These are phyloP conservation scores for Rhinogobio ventralis DNA, from an alignment of 2,797 vertebrate species.

Conservation along the genomic window DNA sequence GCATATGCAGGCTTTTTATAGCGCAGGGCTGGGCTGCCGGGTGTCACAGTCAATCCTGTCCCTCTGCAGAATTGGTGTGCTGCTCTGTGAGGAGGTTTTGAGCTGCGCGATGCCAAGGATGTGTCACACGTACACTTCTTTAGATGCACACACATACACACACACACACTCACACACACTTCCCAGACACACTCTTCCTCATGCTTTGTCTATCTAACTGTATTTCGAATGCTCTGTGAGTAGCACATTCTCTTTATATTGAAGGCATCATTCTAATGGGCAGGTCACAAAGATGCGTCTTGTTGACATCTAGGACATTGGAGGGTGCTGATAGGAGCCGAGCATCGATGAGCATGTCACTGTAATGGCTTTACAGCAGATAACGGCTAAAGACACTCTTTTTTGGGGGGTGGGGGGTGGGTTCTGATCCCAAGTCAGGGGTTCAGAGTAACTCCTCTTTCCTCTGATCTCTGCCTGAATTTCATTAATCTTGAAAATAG, in stretches of 20 bases:
- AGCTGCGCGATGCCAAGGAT: constrained; percentile 59
- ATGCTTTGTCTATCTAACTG: constrained; percentile 56
- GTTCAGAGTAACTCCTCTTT: constrained; percentile 52
- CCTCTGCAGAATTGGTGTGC: constrained; percentile 52
- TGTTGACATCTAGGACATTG: constrained; percentile 60
- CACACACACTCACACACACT: not conserved
- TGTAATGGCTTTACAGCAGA: constrained; percentile 51
- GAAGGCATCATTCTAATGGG: constrained; percentile 60
- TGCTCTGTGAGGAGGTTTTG: constrained; percentile 42
- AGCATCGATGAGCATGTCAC: constrained; percentile 53
- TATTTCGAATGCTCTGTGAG: constrained; percentile 52
- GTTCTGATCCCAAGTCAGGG: constrained; percentile 46
- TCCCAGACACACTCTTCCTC: constrained; percentile 30
- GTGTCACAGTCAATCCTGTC: constrained; percentile 78
- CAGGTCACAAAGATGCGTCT: constrained; percentile 61
- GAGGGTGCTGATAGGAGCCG: constrained; percentile 57
- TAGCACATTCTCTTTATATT: constrained; percentile 42
- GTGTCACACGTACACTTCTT: constrained; percentile 55
- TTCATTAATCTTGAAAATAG: constrained; percentile 63
- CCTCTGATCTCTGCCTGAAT: constrained; percentile 57
- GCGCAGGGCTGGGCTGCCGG: constrained; percentile 70
- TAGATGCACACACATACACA: constrained; percentile 45
- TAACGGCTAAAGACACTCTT: constrained; percentile 44
- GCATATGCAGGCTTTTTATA: constrained; percentile 87
- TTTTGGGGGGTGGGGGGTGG: not conserved